Percentiles rank a stretch among this genome's conserved stretches.
These are phyloP conservation scores for Eulemur macaco DNA, from an alignment of 2,113 vertebrate species.

Conservation along the genomic window DNA sequence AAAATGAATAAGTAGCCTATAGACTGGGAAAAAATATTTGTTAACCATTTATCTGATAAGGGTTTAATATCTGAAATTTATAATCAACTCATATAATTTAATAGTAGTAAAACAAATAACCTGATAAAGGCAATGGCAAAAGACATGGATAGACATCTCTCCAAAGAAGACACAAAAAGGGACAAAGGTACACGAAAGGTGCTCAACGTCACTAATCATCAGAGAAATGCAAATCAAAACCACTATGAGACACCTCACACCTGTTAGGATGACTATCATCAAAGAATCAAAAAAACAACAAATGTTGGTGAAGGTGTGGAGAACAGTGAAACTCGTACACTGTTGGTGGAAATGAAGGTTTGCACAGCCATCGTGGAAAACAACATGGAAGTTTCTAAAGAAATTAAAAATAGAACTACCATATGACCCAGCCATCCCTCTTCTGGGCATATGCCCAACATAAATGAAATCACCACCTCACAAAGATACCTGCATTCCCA, in stretches of 20 bases:
- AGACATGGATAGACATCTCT: neutral
- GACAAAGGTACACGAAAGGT: neutral
- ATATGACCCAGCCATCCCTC: neutral
- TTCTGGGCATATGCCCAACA: neutral
- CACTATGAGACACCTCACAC: too few relatives aligned
- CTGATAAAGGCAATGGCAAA: neutral
- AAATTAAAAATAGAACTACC: neutral
- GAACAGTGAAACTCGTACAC: neutral
- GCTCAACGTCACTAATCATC: neutral
- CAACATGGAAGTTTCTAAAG: neutral
- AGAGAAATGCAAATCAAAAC: neutral
- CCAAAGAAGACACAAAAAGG: neutral
- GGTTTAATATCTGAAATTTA: neutral
- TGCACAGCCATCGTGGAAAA: neutral
- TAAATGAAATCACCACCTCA: too few relatives aligned
- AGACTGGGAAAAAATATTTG: neutral
- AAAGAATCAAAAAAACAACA: too few relatives aligned
- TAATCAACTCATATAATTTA: neutral
- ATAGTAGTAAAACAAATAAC: neutral
- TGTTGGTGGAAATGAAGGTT: neutral
- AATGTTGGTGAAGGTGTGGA: too few relatives aligned
- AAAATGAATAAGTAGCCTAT: neutral
- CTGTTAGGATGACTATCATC: too few relatives aligned
- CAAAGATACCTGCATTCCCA: neutral
- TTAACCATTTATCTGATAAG: neutral